Evolutionary conservation across 2,888 invertebrate species (phyloP).

Genomic region (Euplexia lucipara): DNA sequence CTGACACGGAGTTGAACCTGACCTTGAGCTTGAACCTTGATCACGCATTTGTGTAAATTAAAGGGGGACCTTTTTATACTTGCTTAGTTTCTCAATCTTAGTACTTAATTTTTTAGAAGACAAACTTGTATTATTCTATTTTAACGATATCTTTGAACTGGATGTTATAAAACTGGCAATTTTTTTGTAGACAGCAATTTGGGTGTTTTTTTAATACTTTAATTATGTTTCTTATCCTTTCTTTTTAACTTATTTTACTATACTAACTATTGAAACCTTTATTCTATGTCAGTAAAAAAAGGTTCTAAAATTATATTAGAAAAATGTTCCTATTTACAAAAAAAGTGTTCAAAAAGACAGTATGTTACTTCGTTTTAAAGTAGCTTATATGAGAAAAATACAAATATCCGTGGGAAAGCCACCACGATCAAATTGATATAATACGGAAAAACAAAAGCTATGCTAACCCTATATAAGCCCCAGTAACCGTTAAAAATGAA

Average conservation of each 20-base stretch:
- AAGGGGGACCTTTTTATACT: background rate
- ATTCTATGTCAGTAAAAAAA: too few relatives aligned
- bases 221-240: too few relatives aligned
- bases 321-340: too few relatives aligned
- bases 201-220: too few relatives aligned
- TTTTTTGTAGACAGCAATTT: too few relatives aligned
- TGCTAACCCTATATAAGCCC: background rate
- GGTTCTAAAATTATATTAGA: too few relatives aligned
- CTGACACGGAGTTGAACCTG: background rate
- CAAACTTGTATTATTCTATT: background rate
- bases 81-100: conserved; percentile 9
- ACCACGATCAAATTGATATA: background rate
- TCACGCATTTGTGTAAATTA: background rate
- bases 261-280: too few relatives aligned
- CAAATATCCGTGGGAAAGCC: too few relatives aligned
- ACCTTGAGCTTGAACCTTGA: conserved; percentile 17
- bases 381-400: background rate
- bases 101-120: background rate
- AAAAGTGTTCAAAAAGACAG: background rate
- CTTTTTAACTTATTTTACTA: too few relatives aligned
- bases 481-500: conserved; percentile 28
- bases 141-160: too few relatives aligned
- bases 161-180: too few relatives aligned
- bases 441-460: background rate
- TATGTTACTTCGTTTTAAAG: background rate